Evolutionary conservation across 2,113 vertebrate species (phyloP).

Genomic region (Desmodus rotundus): DNA sequence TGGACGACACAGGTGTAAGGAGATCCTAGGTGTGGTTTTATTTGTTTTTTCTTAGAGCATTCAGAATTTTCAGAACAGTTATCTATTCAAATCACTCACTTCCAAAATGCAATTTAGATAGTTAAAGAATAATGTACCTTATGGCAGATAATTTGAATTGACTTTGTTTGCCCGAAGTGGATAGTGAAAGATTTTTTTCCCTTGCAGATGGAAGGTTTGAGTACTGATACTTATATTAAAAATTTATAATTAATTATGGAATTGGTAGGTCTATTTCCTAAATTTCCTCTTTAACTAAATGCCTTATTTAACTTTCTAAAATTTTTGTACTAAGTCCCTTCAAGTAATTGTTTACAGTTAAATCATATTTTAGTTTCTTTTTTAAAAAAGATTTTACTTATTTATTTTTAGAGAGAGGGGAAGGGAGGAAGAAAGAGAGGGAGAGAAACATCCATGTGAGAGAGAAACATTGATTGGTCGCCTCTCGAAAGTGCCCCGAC

Average conservation of each 20-base stretch:
- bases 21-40: not conserved
- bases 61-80: conserved; percentile 5
- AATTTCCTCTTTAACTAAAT: conserved; percentile 11
- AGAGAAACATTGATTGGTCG: too few species aligned
- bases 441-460: too few species aligned
- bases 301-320: not conserved
- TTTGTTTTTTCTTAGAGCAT: not conserved
- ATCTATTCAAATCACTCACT: not conserved
- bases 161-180: not conserved
- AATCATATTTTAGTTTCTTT: conserved; percentile 10
- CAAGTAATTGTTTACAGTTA: not conserved
- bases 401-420: too few species aligned
- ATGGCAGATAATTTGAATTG: not conserved
- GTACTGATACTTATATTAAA: not conserved
- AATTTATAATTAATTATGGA: conserved; percentile 36
- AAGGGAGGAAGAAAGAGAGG: too few species aligned
- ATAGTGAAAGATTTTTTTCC: not conserved
- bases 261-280: not conserved
- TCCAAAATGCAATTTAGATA: not conserved
- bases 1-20: not conserved
- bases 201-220: not conserved
- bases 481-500: too few species aligned
- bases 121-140: not conserved
- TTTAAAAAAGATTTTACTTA: too few species aligned
- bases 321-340: not conserved